Base-by-base conservation (phyloP, 2,113 vertebrate species). In the Percopsis transmontana region DNA sequence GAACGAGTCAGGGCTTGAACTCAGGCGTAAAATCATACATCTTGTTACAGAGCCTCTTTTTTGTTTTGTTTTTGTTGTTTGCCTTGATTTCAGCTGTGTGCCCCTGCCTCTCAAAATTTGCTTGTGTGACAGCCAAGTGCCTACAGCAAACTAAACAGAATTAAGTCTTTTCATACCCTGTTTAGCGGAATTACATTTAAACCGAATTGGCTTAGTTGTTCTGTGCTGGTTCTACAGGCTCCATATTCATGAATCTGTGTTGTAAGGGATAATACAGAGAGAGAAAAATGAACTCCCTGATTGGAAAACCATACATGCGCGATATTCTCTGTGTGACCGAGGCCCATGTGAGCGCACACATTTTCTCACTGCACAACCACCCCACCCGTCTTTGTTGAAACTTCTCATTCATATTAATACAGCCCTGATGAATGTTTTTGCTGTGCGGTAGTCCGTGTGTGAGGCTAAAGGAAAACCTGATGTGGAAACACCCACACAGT, bases 381-480 rank as follows among this genome's bases (percentile, higher is more conserved):
- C 59, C 4, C 24, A 20, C 44, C 33, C 10, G 24, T 50, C 44
- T 61, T 63, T 62, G 27, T 63, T 69, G 77, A 39, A 74, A 79
- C 83, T 80, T 77, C 58, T 79, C 72, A 73, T 85, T 87, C 62
- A 74, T 82, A 72, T 76, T 74, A 70, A 77, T 80, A 62, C 63
- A 68, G 60, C 48, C 14, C 67, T 58, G 51, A 65, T 74, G 75
- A 80, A 73, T 51, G 47, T 76, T 60, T 33, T 33, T 65, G 58
- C 71, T 60, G 60, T 72, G 66, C 15, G 72, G 68, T 82, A 78
- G 80, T 66, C 76, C 74, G 62, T 51, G 66, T 58, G 58, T 60
- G 66, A 60, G 47, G 61, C 59, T 67, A 41, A 51, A 62, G 66
- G 71, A 81, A 84, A 88, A 84, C 74, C 66, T 80, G 60, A 81